A percentile compares a stretch with the other conserved stretches of the same genome.
phyloP scores from a whole-genome alignment of 2,888 invertebrate genomes.

The Steinernema hermaphroditum region DNA sequence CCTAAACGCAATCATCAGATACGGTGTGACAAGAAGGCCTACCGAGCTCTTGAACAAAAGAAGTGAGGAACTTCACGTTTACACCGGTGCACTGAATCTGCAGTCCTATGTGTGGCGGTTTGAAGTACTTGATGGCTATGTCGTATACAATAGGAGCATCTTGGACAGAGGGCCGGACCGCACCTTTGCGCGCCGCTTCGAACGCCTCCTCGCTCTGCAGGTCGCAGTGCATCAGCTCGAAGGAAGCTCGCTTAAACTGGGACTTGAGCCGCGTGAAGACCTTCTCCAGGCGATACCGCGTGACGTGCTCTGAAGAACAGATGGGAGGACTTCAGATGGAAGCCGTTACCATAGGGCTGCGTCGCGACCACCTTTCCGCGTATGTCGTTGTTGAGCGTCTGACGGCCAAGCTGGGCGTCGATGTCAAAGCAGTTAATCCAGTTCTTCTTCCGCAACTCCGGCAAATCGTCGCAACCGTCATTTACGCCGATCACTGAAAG shows the following conservation, averaged over 20 bases:
- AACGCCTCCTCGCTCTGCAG: slow-evolving; percentile 85
- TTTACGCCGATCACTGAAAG: slow-evolving; percentile 60
- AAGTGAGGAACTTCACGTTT: slow-evolving; percentile 74
- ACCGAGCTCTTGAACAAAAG: slow-evolving; percentile 81
- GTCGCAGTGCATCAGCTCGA: slow-evolving; percentile 74
- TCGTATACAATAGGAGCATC: slow-evolving; percentile 79
- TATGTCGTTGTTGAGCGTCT: slow-evolving; percentile 43
- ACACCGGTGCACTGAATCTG: slow-evolving; percentile 88
- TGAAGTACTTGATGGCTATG: slow-evolving; percentile 81
- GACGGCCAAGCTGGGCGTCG: slow-evolving; percentile 54
- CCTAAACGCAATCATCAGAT: slow-evolving; percentile 72
- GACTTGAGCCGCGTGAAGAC: slow-evolving; percentile 72
- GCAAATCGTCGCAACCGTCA: slow-evolving; percentile 53
- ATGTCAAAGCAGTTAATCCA: slow-evolving; percentile 58
- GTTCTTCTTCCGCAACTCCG: slow-evolving; percentile 47
- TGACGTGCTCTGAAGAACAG: slow-evolving; percentile 72
- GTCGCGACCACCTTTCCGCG: slow-evolving; percentile 43
- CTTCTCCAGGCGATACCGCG: slow-evolving; percentile 75
- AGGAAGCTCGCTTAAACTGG: slow-evolving; percentile 55
- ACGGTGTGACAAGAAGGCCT: slow-evolving; percentile 74
- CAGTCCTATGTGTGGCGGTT: slow-evolving; percentile 81
- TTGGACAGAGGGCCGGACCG: slow-evolving; percentile 76
- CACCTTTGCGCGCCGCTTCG: slow-evolving; percentile 81
- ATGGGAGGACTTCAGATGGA: slow-evolving; percentile 6
- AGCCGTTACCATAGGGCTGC: slow-evolving; percentile 44